Base-by-base conservation (phyloP, 1,140 invertebrate genomes). In the Heliconius hermathena region DNA sequence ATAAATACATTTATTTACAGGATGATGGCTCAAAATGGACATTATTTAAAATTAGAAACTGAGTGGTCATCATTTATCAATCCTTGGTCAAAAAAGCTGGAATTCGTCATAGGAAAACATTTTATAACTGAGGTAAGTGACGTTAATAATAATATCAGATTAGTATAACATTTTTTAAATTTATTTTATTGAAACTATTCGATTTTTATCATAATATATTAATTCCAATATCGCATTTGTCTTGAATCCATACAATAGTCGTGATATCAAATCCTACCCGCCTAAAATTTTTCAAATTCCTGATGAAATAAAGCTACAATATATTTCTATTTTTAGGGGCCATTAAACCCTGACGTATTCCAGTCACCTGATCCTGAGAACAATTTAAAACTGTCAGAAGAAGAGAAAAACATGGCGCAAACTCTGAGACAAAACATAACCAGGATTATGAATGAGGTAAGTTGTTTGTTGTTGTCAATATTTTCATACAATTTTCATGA, bases 41-140 rank as follows among this genome's bases (percentile, higher is more conserved):
- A 96, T 83, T 98, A 96, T 89, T 95, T 98, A 52, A 95, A 97
- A 71, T 91, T 99, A 49, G 97, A 98, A 92, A 99, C 98, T 0
- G 98, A 99, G 92, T 99, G 98, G 98, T 98, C 98, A 0, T 97
- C 97, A 79, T 99, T 99, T 91, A 96, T 99, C 46, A 99, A 99
- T 96, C 98, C 98, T 0, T 99, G 98, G 98, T 97, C 97, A 1
- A 96, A 96, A 88, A 97, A 97, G 93, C 94, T 99, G 74, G 98
- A 99, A 88, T 98, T 99, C 95, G 96, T 99, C 73, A 97, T 98
- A 86, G 98, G 97, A 78, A 97, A 98, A 87, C 98, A 99, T 95
- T 95, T 96, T 76, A 96, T 99, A 4, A 88, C 98, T 76, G 97
- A 97, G 96, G 97, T 96, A 8, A 20, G 49, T 52, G 18, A 20